A percentile compares a stretch with the other conserved stretches of the same genome.
These are phyloP conservation scores for Isoperla grammatica DNA, from an alignment of 2,888 invertebrate genomes.

Conservation along the genomic window DNA sequence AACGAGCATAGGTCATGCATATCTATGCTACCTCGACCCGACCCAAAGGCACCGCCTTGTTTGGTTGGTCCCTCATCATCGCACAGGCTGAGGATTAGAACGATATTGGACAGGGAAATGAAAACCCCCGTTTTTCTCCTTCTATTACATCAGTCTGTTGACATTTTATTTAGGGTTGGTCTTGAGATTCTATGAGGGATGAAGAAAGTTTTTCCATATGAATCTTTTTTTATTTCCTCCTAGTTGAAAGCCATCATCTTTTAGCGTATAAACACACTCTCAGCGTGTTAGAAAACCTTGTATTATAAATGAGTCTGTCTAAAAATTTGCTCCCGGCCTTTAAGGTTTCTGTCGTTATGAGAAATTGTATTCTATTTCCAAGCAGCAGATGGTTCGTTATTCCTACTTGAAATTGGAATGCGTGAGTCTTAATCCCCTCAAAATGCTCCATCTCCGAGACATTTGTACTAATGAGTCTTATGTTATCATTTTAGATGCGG, in stretches of 20 bases:
- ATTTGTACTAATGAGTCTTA: conserved; percentile 28
- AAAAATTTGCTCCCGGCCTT: conserved; percentile 14
- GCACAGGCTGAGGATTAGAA: no score
- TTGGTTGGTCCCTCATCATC: no score
- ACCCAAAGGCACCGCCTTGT: no score
- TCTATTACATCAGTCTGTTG: no score
- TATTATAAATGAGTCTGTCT: conserved; percentile 21
- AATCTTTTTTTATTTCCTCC: conserved; percentile 6
- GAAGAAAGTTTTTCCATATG: conserved; percentile 1
- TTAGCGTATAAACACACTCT: conserved; percentile 2
- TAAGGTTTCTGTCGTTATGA: conserved; percentile 18
- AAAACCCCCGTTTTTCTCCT: no score
- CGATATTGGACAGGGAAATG: no score
- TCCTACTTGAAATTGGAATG: conserved; percentile 16
- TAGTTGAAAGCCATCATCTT: conserved; percentile 1
- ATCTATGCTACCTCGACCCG: no score
- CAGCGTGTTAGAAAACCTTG: conserved; percentile 10
- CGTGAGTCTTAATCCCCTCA: conserved; percentile 18
- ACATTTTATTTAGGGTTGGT: no score
- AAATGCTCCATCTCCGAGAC: conserved; percentile 26
- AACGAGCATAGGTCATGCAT: no score
- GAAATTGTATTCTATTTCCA: conserved; percentile 18
- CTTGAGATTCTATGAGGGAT: neutral
- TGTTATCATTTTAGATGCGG: conserved; percentile 17
- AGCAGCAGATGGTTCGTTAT: conserved; percentile 25